These are phyloP conservation scores for Muntiacus muntjak DNA, from an alignment of 2,113 vertebrate species.

Conservation along the genomic window DNA sequence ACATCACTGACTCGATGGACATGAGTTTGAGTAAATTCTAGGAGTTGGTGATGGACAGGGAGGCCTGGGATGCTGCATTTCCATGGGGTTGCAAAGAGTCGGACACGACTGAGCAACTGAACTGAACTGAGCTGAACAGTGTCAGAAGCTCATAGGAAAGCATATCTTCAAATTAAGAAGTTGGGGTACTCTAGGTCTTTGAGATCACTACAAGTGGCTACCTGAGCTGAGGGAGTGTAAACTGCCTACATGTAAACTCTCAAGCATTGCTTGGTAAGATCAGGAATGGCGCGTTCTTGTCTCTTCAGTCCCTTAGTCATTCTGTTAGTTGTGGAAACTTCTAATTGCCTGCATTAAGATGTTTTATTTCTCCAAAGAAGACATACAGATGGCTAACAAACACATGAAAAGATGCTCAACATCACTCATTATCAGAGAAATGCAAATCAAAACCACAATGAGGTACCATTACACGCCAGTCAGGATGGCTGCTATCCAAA, in stretches of 20 bases:
- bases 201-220: not conserved
- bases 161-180: not conserved
- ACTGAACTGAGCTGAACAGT: not conserved
- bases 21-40: not conserved
- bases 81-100: not conserved
- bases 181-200: not conserved
- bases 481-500: too few species aligned
- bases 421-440: too few species aligned
- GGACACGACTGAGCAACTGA: rapidly evolving
- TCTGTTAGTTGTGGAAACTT: not conserved
- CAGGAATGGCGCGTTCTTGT: not conserved
- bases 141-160: not conserved
- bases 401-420: too few species aligned
- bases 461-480: too few species aligned
- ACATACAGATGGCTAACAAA: too few species aligned
- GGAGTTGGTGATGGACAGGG: not conserved
- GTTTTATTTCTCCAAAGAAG: not conserved
- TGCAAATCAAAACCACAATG: too few species aligned
- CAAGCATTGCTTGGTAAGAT: not conserved
- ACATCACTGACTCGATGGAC: rapidly evolving
- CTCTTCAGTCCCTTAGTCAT: not conserved
- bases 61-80: not conserved
- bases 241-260: not conserved
- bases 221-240: not conserved
- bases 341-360: not conserved